phyloP scores from a whole-genome alignment of 2,113 vertebrate species.

The Xiphophorus hellerii region DNA sequence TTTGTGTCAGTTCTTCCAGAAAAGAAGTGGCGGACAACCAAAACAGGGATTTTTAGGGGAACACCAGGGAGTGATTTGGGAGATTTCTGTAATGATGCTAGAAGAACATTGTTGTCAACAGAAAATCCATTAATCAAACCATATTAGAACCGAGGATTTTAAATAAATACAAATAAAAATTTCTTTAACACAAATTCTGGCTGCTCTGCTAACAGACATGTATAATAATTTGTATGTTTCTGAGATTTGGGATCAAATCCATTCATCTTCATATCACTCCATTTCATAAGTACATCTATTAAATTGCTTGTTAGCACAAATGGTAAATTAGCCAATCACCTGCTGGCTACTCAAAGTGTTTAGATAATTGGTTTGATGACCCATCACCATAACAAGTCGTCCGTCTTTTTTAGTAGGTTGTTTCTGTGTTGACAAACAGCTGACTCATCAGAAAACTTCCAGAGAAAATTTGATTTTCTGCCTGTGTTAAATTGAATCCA shows the following conservation, averaged over 20 bases:
- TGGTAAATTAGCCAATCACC: background rate
- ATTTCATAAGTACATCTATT: background rate
- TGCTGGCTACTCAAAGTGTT: background rate
- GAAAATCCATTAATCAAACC: background rate
- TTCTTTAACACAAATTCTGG: background rate
- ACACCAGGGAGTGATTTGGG: conserved; percentile 17
- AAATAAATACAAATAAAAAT: no score
- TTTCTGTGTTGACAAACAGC: background rate
- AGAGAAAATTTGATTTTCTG: conserved; percentile 21
- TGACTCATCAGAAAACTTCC: conserved; percentile 25
- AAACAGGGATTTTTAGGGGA: conserved; percentile 19
- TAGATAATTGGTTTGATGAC: background rate
- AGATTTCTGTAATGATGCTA: background rate
- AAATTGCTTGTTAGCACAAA: background rate
- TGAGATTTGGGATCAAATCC: background rate
- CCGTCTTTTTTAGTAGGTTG: background rate
- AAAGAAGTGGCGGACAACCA: conserved; percentile 4
- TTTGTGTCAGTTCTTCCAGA: conserved; percentile 14
- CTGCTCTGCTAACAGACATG: background rate
- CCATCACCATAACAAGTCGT: background rate
- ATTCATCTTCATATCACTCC: no score
- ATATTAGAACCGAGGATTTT: no score
- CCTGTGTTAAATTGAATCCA: conserved; percentile 41
- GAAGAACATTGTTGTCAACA: background rate
- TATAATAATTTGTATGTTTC: background rate